Evolutionary conservation across 2,888 invertebrate species (phyloP), one percentile per base, ranked within the genome.

Genomic region (Zonitis immaculata): DNA sequence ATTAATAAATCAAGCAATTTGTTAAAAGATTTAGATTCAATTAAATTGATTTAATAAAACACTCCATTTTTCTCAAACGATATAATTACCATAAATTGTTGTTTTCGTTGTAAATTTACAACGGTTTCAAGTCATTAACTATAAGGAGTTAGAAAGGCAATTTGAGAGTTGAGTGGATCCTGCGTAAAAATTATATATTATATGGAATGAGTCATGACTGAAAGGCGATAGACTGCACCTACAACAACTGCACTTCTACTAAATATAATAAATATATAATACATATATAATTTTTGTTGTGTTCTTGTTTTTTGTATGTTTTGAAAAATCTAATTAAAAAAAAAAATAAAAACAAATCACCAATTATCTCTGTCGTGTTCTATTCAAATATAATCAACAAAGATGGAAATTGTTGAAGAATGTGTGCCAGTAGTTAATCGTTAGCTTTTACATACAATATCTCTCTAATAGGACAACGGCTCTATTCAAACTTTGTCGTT

Each of bases 401-500:
- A 35, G 35, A 32, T 32, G 32, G 32, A 35, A 14, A 35, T 35
- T 18, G 35, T 35, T 9, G 35, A 16, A 35, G 35, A 35, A 35
- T 18, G 35, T 35, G 35, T 35, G 35, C 35, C 35, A 35, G 35
- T 35, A 35, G 35, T 35, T 14, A 14, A 14, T 32, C 14, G 32
- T 32, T 35, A 35, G 9, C 35, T 44, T 45, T 51, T 35, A 43
- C 27, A 32, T 44, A 52, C 42, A 52, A 49, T 49, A 52, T 49
- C 58, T 35, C 35, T 65, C 59, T 61, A 63, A 65, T 61, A 64
- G 65, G 62, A 64, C 65, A 70, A 71, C 70, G 65, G 67, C 69
- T 71, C 68, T 71, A 71, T 71, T 70, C 69, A 68, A 64, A 64
- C 62, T 69, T 66, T 69, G 70, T 70, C 67, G 65, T 66, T 69